Conservation (phyloP, 2,888 invertebrate genomes). For the Unio pictorum region DNA sequence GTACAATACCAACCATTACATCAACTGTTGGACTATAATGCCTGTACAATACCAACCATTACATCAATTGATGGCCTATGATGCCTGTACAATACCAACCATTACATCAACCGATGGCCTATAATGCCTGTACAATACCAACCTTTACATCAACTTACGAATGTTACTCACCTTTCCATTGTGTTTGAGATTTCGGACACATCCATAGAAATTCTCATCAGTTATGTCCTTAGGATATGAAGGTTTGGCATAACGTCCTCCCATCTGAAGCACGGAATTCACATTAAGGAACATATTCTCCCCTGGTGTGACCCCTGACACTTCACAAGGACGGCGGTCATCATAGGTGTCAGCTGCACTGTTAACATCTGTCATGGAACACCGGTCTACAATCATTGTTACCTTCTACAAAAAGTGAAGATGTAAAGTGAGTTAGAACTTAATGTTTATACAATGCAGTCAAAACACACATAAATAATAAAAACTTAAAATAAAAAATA, state of each 20-base stretch:
- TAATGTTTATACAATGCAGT: not conserved
- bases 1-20: too few relatives aligned
- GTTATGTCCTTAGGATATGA: conserved; percentile 38
- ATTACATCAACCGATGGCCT: too few relatives aligned
- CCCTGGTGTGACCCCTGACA: conserved; percentile 90
- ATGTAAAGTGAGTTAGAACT: not conserved
- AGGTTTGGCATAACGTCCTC: conserved; percentile 75
- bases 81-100: too few relatives aligned
- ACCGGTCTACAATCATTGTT: conserved; percentile 92
- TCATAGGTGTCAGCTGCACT: conserved; percentile 83
- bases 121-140: too few relatives aligned
- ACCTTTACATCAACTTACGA: too few relatives aligned
- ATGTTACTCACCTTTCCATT: conserved; percentile 79
- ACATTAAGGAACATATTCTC: conserved; percentile 97
- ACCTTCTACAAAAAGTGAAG: conserved; percentile 76
- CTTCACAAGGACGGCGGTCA: conserved; percentile 91
- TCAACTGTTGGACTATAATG: too few relatives aligned
- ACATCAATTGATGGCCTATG: too few relatives aligned
- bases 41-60: too few relatives aligned
- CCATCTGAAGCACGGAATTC: conserved; percentile 94
- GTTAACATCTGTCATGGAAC: conserved; percentile 89
- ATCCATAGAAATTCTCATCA: conserved; percentile 91
- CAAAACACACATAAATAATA: too few relatives aligned
- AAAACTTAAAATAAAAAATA: too few relatives aligned
- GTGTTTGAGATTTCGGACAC: conserved; percentile 94